Base-by-base conservation (phyloP, 2,113 vertebrate genomes). In the Trematomus loennbergii region DNA sequence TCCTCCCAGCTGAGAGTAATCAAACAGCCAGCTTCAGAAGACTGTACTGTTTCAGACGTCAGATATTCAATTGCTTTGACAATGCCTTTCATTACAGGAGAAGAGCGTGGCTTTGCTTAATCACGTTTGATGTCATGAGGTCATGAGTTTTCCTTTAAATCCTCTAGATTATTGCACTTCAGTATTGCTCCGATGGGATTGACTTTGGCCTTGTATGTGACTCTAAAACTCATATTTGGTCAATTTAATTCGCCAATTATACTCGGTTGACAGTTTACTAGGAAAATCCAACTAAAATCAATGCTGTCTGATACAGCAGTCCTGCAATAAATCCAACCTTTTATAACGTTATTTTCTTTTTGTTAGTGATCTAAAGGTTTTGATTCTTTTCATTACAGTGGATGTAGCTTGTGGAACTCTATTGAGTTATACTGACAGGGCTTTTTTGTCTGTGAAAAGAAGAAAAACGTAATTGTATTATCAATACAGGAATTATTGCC, bases 91-190 rank as follows among this genome's bases (percentile, higher is more conserved):
- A 0, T 61, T 29, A 29, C 29, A 29, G 40, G 55, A 45, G 52
- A 75, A 69, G 67, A 68, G 62, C 36, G 17, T 66, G 12, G n/a
- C 40, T 58, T 3, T 17, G 72, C 79, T 70, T 75, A 7, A 70
- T 48, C 36, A 53, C 2, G 40, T 71, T 48, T 33, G 1, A 64
- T 48, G 45, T 66, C 12, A 18, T 61, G 1, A 63, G 53, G 45
- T 66, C 12, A 18, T 61, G 50, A 64, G 43, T 52, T 63, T 40
- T 45, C 40, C 16, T 65, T 12, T 29, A 61, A 65, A 72, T 36
- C 54, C 20, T 78, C 22, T 72, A 53, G 13, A 63, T 78, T 54
- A 25, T 75, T 86, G 84, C 81, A 84, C 88, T 88, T 83, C 29
- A 18, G 66, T 4, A n/a, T 74, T 58, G 25, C 63, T 81, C 16